These are phyloP conservation scores for Sarcophaga carnaria DNA, from an alignment of 2,888 invertebrate genomes.

Conservation along the genomic window DNA sequence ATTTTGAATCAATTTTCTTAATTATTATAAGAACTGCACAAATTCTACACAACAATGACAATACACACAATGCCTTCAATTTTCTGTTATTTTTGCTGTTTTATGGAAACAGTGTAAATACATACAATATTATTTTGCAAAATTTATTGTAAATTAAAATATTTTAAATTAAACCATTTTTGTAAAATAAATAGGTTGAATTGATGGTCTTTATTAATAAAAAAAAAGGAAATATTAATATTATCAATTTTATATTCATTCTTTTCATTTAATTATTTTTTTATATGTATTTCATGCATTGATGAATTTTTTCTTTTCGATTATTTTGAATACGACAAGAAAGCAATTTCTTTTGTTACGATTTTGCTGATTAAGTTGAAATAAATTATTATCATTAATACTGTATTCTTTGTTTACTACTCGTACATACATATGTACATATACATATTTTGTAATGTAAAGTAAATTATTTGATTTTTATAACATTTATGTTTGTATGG, in stretches of 20 bases:
- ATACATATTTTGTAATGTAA: not conserved
- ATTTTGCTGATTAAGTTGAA: conserved; percentile 3
- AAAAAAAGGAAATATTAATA: conserved; percentile 32
- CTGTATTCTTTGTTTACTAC: not conserved
- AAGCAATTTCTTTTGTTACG: conserved; percentile 18
- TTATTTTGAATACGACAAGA: conserved; percentile 40
- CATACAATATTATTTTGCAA: too few species aligned
- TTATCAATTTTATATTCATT: conserved; percentile 30
- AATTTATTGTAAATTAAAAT: not conserved
- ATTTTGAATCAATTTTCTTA: too few species aligned
- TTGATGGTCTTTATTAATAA: conserved; percentile 18
- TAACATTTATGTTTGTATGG: not conserved
- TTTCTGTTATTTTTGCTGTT: too few species aligned
- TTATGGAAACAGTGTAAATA: too few species aligned
- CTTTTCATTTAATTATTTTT: not conserved
- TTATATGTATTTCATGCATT: conserved; percentile 11
- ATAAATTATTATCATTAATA: conserved; percentile 3
- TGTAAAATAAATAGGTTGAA: conserved; percentile 17
- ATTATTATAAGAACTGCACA: too few species aligned
- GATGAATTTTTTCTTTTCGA: conserved; percentile 35
- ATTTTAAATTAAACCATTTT: conserved; percentile 12
- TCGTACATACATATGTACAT: too few species aligned
- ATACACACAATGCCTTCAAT: too few species aligned
- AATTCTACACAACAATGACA: too few species aligned
- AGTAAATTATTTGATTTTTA: not conserved